A percentile compares a stretch with the other conserved stretches of the same genome.
These are phyloP conservation scores for Marisa cornuarietis DNA, from an alignment of 1,140 invertebrate genomes.

Conservation along the genomic window DNA sequence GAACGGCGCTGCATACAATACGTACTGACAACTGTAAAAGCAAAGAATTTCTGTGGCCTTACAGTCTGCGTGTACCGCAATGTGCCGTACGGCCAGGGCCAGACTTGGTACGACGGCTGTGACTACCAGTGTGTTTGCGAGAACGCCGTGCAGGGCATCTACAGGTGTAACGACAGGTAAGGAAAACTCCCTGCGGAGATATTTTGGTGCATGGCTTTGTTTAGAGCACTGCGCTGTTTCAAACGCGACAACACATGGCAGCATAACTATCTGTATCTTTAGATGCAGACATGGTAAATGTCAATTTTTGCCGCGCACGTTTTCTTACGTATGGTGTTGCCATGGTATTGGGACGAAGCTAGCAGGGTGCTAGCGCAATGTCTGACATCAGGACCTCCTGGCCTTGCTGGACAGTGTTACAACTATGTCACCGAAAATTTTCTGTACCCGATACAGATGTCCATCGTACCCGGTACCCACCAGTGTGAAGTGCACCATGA, in stretches of 20 bases:
- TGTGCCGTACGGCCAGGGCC: conserved; percentile 34
- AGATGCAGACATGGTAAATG: not conserved
- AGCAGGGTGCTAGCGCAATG: no score
- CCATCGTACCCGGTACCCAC: conserved; percentile 34
- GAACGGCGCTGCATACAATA: no score
- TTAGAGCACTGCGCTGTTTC: no score
- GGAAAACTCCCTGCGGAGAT: not conserved
- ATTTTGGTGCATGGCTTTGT: no score
- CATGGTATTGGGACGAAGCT: no score
- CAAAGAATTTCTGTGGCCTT: not conserved
- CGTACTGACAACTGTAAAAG: no score
- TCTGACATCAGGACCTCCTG: no score
- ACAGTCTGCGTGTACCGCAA: conserved; percentile 42
- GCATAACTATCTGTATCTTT: no score
- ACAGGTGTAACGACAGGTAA: conserved; percentile 48
- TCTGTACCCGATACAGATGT: conserved; percentile 27
- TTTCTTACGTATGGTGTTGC: no score
- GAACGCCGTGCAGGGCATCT: conserved; percentile 33
- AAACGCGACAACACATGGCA: no score
- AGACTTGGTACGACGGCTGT: conserved; percentile 49
- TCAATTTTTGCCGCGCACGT: not conserved
- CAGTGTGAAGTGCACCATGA: conserved; percentile 28
- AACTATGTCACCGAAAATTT: not conserved
- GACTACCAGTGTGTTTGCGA: conserved; percentile 41
- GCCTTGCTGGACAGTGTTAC: not conserved